These are phyloP conservation scores for Hylaeus volcanicus DNA, from an alignment of 1,140 invertebrate genomes.

Conservation along the genomic window DNA sequence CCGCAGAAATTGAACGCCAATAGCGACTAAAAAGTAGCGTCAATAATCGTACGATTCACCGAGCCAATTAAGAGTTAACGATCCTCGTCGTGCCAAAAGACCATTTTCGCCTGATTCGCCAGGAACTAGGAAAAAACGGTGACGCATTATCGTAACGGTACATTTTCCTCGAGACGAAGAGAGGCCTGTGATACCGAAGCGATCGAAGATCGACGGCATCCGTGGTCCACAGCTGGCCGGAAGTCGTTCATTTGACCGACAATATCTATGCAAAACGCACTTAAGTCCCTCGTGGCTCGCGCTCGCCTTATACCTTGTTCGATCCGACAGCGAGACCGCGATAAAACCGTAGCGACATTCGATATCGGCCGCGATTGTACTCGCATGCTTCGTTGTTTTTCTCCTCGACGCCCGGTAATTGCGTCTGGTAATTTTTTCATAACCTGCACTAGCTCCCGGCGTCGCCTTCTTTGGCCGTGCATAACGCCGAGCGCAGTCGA, in stretches of 20 bases:
- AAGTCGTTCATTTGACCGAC: constrained; percentile 41
- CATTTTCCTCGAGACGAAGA: not conserved
- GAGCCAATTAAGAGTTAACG: too few species aligned
- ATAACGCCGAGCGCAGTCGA: not conserved
- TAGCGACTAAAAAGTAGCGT: too few species aligned
- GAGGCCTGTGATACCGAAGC: not conserved
- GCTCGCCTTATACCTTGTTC: not conserved
- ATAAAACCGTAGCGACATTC: not conserved
- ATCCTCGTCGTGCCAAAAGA: too few species aligned
- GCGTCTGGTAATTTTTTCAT: constrained; percentile 33
- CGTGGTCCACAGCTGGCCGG: constrained; percentile 21
- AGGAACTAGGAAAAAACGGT: not conserved
- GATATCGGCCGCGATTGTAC: constrained; percentile 26
- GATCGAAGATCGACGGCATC: constrained; percentile 16
- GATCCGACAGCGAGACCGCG: not conserved
- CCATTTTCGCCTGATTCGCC: too few species aligned
- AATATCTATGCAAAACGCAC: constrained; percentile 42
- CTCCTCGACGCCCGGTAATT: constrained; percentile 2
- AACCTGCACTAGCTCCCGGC: not conserved
- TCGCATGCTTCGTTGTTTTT: not conserved
- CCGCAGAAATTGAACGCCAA: too few species aligned
- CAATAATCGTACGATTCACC: too few species aligned
- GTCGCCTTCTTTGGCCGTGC: constrained; percentile 18
- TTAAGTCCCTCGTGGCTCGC: not conserved
- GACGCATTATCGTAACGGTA: not conserved